Conservation (phyloP, 2,113 vertebrate species). For the Lates calcarifer region DNA sequence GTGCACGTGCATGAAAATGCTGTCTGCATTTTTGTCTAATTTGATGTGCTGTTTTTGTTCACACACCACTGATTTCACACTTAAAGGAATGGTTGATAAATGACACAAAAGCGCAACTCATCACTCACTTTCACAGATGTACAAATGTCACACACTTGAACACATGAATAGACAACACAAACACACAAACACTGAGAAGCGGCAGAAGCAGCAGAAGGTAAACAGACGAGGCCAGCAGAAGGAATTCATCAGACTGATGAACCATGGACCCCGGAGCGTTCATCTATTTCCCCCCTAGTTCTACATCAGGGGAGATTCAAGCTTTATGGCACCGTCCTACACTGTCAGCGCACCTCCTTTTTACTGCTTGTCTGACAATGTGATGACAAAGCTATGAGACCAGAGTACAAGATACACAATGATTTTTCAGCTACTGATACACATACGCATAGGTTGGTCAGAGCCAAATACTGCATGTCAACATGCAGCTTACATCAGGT, state of each 20-base stretch:
- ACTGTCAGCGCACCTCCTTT: neutral
- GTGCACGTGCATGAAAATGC: neutral
- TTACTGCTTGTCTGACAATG: slow-evolving; percentile 14
- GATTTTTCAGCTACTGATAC: slow-evolving; percentile 18
- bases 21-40: slow-evolving; percentile 17
- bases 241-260: slow-evolving; percentile 62
- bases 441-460: neutral
- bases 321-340: slow-evolving; percentile 19
- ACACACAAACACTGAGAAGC: slow-evolving; percentile 5
- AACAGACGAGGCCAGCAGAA: slow-evolving; percentile 67
- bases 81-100: slow-evolving; percentile 38
- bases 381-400: slow-evolving; percentile 22
- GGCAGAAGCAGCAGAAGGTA: slow-evolving; percentile 62
- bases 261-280: slow-evolving; percentile 36
- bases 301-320: slow-evolving; percentile 33
- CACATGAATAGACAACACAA: neutral
- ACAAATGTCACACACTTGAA: slow-evolving; percentile 26
- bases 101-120: slow-evolving; percentile 40
- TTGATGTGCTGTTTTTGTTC: slow-evolving; percentile 21
- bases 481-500: neutral
- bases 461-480: neutral
- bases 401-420: slow-evolving; percentile 21
- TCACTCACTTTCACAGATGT: slow-evolving; percentile 44
- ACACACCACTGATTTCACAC: slow-evolving; percentile 39
- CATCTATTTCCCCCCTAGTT: slow-evolving; percentile 39